These are phyloP conservation scores for Turnix velox DNA, from an alignment of 2,113 vertebrate genomes.

Conservation along the genomic window DNA sequence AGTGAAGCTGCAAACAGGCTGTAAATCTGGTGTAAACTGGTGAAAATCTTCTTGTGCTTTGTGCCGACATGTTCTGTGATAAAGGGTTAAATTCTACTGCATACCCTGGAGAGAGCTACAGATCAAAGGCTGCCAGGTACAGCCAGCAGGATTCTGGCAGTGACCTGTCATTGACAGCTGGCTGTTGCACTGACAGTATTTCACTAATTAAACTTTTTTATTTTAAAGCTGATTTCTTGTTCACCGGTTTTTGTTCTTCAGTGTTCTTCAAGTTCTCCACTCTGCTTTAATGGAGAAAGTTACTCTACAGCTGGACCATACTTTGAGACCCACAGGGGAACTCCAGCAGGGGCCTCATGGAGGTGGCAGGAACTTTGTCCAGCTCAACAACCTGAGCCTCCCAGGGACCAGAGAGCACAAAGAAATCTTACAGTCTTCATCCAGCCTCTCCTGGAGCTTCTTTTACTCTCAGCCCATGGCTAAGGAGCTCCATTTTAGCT, in stretches of 20 bases:
- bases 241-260: background rate
- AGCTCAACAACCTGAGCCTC: background rate
- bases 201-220: background rate
- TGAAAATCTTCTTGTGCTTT: background rate
- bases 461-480: background rate
- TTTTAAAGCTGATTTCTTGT: background rate
- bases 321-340: background rate
- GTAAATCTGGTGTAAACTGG: background rate
- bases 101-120: background rate
- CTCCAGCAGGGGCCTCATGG: background rate
- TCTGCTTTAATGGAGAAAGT: background rate
- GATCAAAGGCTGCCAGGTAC: background rate
- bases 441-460: background rate
- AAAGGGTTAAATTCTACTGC: background rate
- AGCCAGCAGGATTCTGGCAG: background rate
- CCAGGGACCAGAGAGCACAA: background rate
- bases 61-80: background rate
- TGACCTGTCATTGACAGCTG: background rate
- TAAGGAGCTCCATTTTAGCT: background rate
- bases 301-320: background rate
- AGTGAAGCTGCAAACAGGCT: background rate
- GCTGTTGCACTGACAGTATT: background rate
- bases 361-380: background rate
- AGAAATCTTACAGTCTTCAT: background rate
- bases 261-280: no score